Base-by-base conservation (phyloP, 2,797 vertebrate species). In the Lithobates sylvaticus region DNA sequence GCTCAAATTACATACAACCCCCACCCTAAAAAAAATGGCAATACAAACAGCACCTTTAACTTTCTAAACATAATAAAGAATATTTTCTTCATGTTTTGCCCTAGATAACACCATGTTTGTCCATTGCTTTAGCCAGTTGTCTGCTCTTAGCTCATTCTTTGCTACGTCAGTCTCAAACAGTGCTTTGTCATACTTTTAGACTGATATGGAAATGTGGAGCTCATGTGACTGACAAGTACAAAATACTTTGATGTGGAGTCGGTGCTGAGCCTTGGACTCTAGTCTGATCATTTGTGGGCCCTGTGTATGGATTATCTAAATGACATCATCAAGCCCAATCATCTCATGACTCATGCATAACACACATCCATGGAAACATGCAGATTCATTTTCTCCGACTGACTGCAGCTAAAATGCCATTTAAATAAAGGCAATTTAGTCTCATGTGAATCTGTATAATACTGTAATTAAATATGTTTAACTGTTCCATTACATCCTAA, bases 381-480 rank as follows among this genome's bases (percentile, higher is more conserved):
- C 44, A 81, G 39, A 72, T 72, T 81, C 32, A 81, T 81, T 81
- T 72, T 81, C 44, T 10, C 44, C 26, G 47, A 36, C 18, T 72
- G 47, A 61, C 68, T 32, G 67, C 42, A 54, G 65, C 44, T 39
- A 70, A 36, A 72, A 81, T 81, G 44, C 68, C 68, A 58, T 71
- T 81, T 81, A 81, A 71, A 71, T 71, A 71, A 81, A 81, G 68
- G 67, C 78, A 81, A 81, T 81, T 58, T 81, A 32, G 68, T 44
- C 47, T 72, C 78, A 81, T 72, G 70, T 18, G 47, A 81, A 54
- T 34, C 39, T 68, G 47, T 58, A 70, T 39, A 71, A 81, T 26
- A 21, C 21, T 72, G 68, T 81, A 81, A 81, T 81, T 81, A 81
- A 81, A 81, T 81, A 81, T 71, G 78, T 81, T 58, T 81, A 58